phyloP scores from a whole-genome alignment of 2,797 vertebrate species.

The Scleropages formosus region DNA sequence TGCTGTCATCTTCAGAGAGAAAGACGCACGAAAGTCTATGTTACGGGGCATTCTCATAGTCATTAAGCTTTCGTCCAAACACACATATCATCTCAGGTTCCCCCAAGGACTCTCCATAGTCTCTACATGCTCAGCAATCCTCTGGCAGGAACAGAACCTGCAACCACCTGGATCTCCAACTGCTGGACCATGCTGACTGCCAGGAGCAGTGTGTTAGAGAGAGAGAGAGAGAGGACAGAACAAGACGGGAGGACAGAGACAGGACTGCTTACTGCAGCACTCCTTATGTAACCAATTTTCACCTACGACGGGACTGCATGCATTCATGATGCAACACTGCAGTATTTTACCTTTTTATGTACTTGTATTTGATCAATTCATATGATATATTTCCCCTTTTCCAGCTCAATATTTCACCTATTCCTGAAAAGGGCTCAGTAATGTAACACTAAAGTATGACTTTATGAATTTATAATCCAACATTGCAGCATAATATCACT shows the following conservation, averaged over 20 bases:
- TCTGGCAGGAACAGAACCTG: too few relatives aligned
- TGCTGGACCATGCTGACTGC: background rate
- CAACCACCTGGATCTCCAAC: too few relatives aligned
- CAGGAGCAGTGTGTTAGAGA: background rate
- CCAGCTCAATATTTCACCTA: background rate
- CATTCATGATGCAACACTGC: background rate
- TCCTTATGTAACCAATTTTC: background rate
- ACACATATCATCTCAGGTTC: background rate
- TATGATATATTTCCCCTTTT: background rate
- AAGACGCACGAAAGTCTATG: conserved; percentile 24
- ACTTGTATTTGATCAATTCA: background rate
- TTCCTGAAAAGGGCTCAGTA: background rate
- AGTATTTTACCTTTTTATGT: background rate
- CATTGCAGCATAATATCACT: too few relatives aligned
- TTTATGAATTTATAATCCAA: too few relatives aligned
- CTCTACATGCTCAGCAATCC: background rate
- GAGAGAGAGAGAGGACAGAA: background rate
- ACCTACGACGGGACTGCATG: background rate
- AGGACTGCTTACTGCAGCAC: background rate
- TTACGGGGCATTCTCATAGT: too few relatives aligned
- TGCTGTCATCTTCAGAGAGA: conserved; percentile 70
- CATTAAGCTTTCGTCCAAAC: too few relatives aligned
- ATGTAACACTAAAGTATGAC: too few relatives aligned
- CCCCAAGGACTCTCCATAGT: background rate
- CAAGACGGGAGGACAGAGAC: background rate